Percentiles rank a stretch among this genome's conserved stretches.
Evolutionary conservation across 2,888 invertebrate species (phyloP).

Genomic region (Anoncus sp.): DNA sequence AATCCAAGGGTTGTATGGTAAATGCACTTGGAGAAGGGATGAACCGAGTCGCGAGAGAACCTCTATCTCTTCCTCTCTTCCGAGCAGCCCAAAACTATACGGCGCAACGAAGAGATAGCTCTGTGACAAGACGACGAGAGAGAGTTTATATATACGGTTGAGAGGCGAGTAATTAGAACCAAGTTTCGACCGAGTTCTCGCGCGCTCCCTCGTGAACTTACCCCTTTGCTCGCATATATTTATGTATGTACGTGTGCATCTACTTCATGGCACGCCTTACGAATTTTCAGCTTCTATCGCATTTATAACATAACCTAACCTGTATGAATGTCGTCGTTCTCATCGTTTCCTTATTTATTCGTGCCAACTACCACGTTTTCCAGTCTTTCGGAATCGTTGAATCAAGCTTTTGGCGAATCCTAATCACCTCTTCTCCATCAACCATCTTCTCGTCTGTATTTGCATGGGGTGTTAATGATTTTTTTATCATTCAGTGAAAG

Average conservation of each 20-base stretch:
- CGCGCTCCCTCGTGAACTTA: conserved; percentile 56
- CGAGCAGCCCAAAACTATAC: conserved; percentile 21
- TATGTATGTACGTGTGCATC: conserved; percentile 51
- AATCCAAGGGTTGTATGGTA: conserved; percentile 11
- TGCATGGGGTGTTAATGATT: conserved; percentile 1
- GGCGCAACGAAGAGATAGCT: conserved; percentile 73
- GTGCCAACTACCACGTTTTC: conserved; percentile 16
- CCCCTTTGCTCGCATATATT: conserved; percentile 20
- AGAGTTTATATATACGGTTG: conserved; percentile 76
- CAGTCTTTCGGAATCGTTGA: background rate
- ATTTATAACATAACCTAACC: background rate
- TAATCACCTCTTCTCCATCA: background rate
- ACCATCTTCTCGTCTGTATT: background rate
- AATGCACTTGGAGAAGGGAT: conserved; percentile 26
- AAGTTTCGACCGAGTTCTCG: conserved; percentile 79
- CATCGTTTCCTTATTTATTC: conserved; percentile 12
- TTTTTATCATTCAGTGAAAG: background rate
- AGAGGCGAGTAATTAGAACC: conserved; percentile 81
- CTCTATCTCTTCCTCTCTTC: conserved; percentile 9
- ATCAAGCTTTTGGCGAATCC: conserved; percentile 1
- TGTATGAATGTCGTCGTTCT: background rate
- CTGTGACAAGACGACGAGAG: conserved; percentile 76
- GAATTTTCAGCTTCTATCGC: conserved; percentile 10
- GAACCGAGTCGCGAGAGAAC: conserved; percentile 9
- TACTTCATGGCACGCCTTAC: conserved; percentile 44